Evolutionary conservation across 2,888 invertebrate genomes (phyloP).

Genomic region (Chrysomela aeneicollis): DNA sequence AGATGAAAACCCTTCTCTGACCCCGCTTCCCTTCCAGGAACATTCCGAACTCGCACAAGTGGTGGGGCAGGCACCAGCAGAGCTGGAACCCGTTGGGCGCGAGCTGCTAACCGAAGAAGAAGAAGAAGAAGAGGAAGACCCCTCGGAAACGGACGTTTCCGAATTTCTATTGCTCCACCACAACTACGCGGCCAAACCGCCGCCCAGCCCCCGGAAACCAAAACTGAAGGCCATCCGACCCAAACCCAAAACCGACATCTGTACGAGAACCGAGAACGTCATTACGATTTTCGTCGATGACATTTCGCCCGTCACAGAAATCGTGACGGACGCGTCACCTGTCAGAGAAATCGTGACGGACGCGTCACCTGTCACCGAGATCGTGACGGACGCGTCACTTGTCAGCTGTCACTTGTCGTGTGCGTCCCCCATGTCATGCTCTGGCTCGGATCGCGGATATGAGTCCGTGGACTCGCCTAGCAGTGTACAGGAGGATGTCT

Average conservation of each 20-base stretch:
- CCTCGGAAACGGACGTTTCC: slow-evolving; percentile 52
- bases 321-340: slow-evolving; percentile 47
- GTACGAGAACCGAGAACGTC: slow-evolving; percentile 66
- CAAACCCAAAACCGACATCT: slow-evolving; percentile 31
- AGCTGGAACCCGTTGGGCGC: slow-evolving; percentile 82
- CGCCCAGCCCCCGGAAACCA: slow-evolving; percentile 19
- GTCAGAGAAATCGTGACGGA: slow-evolving; percentile 7
- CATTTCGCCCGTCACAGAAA: slow-evolving; percentile 25
- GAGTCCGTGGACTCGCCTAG: slow-evolving; percentile 71
- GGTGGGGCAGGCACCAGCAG: slow-evolving; percentile 89
- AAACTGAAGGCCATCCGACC: slow-evolving; percentile 41
- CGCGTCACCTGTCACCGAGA: background rate
- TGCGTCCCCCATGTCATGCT: slow-evolving; percentile 44
- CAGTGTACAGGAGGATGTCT: slow-evolving; percentile 64
- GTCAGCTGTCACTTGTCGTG: slow-evolving; percentile 15
- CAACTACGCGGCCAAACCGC: slow-evolving; percentile 54
- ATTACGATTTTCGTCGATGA: slow-evolving; percentile 72
- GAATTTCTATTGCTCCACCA: slow-evolving; percentile 57
- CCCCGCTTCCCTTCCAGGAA: background rate
- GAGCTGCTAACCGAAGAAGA: slow-evolving; percentile 46
- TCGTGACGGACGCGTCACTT: slow-evolving; percentile 50
- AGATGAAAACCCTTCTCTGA: no score
- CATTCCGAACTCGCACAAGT: slow-evolving; percentile 63
- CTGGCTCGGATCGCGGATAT: slow-evolving; percentile 70
- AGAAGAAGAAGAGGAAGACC: slow-evolving; percentile 43